Evolutionary conservation across 1,140 invertebrate genomes (phyloP), one percentile per base, ranked within the genome.

Genomic region (Druon quercuslanigerum): DNA sequence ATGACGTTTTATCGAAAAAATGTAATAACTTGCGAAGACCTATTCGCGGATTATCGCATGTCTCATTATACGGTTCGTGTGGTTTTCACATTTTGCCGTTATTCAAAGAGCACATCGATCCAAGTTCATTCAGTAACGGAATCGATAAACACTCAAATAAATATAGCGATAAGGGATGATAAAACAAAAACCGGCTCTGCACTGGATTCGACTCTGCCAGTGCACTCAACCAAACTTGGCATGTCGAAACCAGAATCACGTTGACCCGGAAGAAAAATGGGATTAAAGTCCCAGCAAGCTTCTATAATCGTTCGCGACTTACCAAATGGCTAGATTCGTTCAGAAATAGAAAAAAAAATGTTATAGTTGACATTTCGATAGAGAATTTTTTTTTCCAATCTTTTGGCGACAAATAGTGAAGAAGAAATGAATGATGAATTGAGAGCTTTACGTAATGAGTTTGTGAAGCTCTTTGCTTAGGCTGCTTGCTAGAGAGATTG

Each of bases 41-140:
- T 56, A 50, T 51, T 52, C 71, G 46, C 3, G 51, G 60, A 79
- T 73, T 75, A 79, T 78, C 77, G 52, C 46, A 71, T 51, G 74
- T 80, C 75, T 80, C 71, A 77, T 80, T 77, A 80, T 77, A 74
- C 70, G 70, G 75, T 75, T 73, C 76, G 17, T 52, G 56, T 75
- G 50, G 51, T 51, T 72, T 73, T 74, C 54, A 54, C 25, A 71
- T 72, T 72, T 72, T 3, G 46, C 25, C 3, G 25, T 66, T 66
- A 66, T 66, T 66, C 40, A 13, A 40, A 20, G 13, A 40, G 14
- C 16, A 16, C 14, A 66, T 54, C n/a, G n/a, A 19, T 17, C 52
- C 52, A 19, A 19, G 17, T 54, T 17, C 52, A 54, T 17, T 54
- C 9, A n/a, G 17, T 54, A 54, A 54, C 16, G 52, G 17, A 54